phyloP scores from a whole-genome alignment of 2,113 vertebrate genomes.

The Siniperca knerii region DNA sequence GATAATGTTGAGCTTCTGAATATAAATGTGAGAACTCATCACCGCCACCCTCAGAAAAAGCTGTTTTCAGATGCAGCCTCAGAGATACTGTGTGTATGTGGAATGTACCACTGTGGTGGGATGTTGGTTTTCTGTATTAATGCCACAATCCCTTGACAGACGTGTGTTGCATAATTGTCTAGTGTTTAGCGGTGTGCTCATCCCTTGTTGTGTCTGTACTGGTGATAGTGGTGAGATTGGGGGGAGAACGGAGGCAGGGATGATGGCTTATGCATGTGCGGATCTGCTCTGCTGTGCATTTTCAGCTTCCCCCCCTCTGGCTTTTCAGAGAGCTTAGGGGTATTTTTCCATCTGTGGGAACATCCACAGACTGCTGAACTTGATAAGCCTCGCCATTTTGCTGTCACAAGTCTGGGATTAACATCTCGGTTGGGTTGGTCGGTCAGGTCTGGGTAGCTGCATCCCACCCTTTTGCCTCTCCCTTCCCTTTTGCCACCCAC shows the following conservation, averaged over 20 bases:
- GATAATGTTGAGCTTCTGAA: not conserved
- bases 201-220: conserved; percentile 33
- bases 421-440: conserved; percentile 45
- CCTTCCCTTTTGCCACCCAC: conserved; percentile 60
- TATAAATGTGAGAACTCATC: not conserved
- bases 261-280: not conserved
- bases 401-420: conserved; percentile 69
- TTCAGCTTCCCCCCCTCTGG: not conserved
- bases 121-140: conserved; percentile 20
- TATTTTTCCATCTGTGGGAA: conserved; percentile 41
- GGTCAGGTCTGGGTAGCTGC: conserved; percentile 26
- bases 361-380: conserved; percentile 47
- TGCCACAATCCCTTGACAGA: conserved; percentile 16
- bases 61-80: conserved; percentile 18
- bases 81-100: conserved; percentile 20
- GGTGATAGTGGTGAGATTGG: not conserved
- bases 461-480: conserved; percentile 53
- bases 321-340: conserved; percentile 20
- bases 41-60: not conserved
- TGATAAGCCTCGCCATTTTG: conserved; percentile 54
- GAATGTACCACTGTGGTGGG: conserved; percentile 37
- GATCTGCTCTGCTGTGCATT: conserved; percentile 37
- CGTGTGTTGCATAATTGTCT: not conserved
- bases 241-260: not conserved
- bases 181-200: not conserved